Evolutionary conservation across 2,888 invertebrate species (phyloP), one percentile per base, ranked within the genome.

Genomic region (Drosophila lacicola): DNA sequence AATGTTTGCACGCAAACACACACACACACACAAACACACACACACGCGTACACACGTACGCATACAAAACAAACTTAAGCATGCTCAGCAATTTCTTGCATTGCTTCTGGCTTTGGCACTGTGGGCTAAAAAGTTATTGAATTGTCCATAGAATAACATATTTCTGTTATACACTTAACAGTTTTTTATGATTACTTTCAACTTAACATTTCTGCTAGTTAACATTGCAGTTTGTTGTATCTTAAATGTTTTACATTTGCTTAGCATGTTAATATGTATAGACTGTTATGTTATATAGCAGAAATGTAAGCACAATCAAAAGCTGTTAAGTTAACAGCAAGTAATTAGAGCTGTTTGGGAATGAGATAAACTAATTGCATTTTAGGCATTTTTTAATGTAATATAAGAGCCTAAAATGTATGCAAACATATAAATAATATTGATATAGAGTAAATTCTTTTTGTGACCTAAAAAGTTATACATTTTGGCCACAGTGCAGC

Each of bases 1-100:
- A 88, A 81, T 82, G 51, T 53, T 50, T 54, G 39, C 62, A 55
- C 14, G 19, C 29, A 51, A 51, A 53, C 37, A 56, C 39, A 34
- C 21, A 42, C 42, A 47, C 36, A 37, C 34, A 41, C 19, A 53
- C 14, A 42, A 19, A 47, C 46, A 46, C 37, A 57, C 41, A 51
- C 13, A 41, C 42, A 55, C 47, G 39, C 39, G 51, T 47, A 42
- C 8, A 19, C 9, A 29, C 25, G 21, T n/a, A 57, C 45, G 49
- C 55, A 19, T 10, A 37, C 25, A 25, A 29, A 62, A 45, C 25
- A 45, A 45, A 55, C 45, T 36, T 45, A 45, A 14, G 25, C 11
- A 36, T 14, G 34, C 14, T 14, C 36, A 34, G 41, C 17, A 25
- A 64, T 64, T 67, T 44, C 29, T 13, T 34, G 44, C 36, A 51